Base-by-base conservation (phyloP, 1,140 invertebrate species). In the Batillaria attramentaria region DNA sequence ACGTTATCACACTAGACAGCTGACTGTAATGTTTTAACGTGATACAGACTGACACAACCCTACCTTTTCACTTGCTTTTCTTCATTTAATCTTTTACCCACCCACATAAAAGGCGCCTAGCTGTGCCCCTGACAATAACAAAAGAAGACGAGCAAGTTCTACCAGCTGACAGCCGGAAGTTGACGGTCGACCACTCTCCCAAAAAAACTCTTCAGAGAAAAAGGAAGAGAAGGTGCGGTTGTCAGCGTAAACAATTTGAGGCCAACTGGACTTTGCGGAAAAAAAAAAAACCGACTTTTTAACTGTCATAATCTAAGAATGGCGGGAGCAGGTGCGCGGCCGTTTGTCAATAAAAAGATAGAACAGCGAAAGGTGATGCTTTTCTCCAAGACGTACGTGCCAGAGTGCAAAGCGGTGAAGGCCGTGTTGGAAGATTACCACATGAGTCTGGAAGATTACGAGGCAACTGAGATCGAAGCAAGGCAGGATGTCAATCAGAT, bases 401-500 rank as follows among this genome's bases (percentile, higher is more conserved):
- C 89, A 0, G 87, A 85, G 42, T 89, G 83, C 69, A 82, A 79
- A 68, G 72, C 42, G 31, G 80, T 85, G 0, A 87, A 87, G 79
- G 72, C 65, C 16, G 80, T 89, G 8, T 37, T 90, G 16, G 79
- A 79, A 33, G 77, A 82, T 78, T 89, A 85, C 62, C 79, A 84
- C 24, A 70, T 89, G 41, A 74, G 65, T 31, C 79, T 72, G 16
- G 72, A 83, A 24, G 72, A 50, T 18, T 88, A 85, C 62, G 87
- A 89, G 84, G 81, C 85, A 28, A 84, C 85, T 3, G 87, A 89
- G 76, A 89, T 90, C 18, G 89, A 89, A 79, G 80, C 76, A 41
- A 57, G 89, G 24, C 88, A 89, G 69, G 89, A 90, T 77, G 86
- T 85, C 62, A 84, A 79, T 1, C 86, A 89, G 77, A 88, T 90